Evolutionary conservation across 2,797 vertebrate species (phyloP).

Genomic region (Liasis olivaceus): DNA sequence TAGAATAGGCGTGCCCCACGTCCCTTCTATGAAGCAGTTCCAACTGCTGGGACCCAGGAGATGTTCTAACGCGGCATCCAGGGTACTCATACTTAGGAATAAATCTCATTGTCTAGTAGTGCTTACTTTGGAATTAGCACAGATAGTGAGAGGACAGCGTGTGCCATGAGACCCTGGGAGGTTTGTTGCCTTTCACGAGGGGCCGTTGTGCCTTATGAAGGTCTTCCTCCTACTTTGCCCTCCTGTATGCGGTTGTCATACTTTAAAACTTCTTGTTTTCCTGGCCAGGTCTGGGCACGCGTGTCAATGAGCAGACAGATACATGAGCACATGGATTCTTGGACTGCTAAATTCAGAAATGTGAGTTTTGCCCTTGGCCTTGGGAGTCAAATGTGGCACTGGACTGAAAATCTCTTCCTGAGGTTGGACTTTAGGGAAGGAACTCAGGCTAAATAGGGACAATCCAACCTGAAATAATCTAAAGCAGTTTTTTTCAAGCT

Average conservation of each 20-base stretch:
- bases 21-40: no score
- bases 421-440: background rate
- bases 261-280: background rate
- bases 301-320: conserved; percentile 88
- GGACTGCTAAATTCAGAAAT: conserved; percentile 96
- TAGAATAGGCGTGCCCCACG: no score
- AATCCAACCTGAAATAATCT: background rate
- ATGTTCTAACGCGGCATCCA: no score
- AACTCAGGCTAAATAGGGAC: background rate
- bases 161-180: rapidly evolving
- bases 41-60: no score
- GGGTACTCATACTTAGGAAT: background rate
- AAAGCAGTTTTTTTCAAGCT: no score
- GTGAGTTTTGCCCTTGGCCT: conserved; percentile 72
- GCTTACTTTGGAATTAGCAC: background rate
- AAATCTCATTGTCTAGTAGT: background rate
- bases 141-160: background rate
- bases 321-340: conserved; percentile 88
- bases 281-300: conserved; percentile 89
- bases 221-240: no score
- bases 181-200: background rate
- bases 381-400: background rate
- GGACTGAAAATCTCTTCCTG: background rate
- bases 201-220: no score
- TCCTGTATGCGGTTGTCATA: background rate